Conservation (phyloP, 1,140 invertebrate genomes). For the Coenobita brevimanus region DNA sequence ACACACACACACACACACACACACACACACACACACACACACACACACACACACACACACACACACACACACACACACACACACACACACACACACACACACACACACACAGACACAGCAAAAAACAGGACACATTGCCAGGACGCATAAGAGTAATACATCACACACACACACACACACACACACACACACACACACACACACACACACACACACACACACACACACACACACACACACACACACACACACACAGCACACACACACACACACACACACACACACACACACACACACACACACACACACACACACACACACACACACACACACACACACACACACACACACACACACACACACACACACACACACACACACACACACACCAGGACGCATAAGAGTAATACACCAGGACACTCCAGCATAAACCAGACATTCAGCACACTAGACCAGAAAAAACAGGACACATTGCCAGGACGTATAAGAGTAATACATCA, state of each 20-base stretch:
- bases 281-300: no score
- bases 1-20: background rate
- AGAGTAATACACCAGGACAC: no score
- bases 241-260: background rate
- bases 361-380: constrained; percentile 11
- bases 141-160: background rate
- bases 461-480: background rate
- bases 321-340: background rate
- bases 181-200: background rate
- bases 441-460: background rate
- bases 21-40: background rate
- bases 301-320: constrained; percentile 8
- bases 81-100: background rate
- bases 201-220: background rate
- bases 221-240: constrained; percentile 7
- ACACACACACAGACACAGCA: background rate
- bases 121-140: background rate
- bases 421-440: no score
- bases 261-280: no score
- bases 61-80: constrained; percentile 16
- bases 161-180: background rate
- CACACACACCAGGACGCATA: background rate
- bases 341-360: constrained; percentile 7
- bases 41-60: background rate
- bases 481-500: no score